Evolutionary conservation across 2,888 invertebrate genomes (phyloP).

Genomic region (Drosophila anomalata): DNA sequence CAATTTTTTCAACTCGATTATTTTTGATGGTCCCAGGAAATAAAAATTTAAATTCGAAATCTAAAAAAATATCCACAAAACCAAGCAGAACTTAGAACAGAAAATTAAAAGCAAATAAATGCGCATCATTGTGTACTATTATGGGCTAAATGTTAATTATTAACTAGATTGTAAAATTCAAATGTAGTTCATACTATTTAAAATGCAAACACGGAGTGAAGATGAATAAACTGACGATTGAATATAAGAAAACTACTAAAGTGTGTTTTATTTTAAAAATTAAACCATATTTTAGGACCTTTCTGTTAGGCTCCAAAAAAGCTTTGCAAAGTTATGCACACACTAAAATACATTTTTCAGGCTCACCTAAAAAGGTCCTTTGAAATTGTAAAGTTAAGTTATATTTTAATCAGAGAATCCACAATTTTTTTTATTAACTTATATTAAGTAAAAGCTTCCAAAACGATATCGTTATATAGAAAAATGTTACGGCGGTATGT

Average conservation of each 20-base stretch:
- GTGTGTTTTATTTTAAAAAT: neutral
- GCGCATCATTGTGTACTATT: slow-evolving; percentile 69
- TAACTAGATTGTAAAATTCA: slow-evolving; percentile 77
- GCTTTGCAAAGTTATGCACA: too few relatives aligned
- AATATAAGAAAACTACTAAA: slow-evolving; percentile 30
- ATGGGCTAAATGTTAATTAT: slow-evolving; percentile 78
- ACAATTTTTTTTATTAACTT: too few relatives aligned
- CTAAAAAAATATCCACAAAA: slow-evolving; percentile 24
- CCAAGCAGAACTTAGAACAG: slow-evolving; percentile 24
- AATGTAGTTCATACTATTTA: slow-evolving; percentile 77
- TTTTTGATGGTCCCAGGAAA: slow-evolving; percentile 24
- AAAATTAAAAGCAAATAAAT: slow-evolving; percentile 38
- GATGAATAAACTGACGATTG: slow-evolving; percentile 50
- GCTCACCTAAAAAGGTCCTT: too few relatives aligned
- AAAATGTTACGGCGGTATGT: too few relatives aligned
- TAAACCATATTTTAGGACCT: too few relatives aligned
- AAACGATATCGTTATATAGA: too few relatives aligned
- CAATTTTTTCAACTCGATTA: neutral
- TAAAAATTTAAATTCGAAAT: slow-evolving; percentile 26
- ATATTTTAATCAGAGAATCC: too few relatives aligned
- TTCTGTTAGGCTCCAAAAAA: too few relatives aligned
- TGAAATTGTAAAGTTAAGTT: too few relatives aligned
- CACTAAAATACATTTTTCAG: too few relatives aligned
- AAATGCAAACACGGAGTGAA: slow-evolving; percentile 53
- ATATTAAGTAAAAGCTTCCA: too few relatives aligned